A percentile compares a stretch with the other conserved stretches of the same genome.
Evolutionary conservation across 2,113 vertebrate genomes (phyloP).

Genomic region (Clarias macrocephalus): DNA sequence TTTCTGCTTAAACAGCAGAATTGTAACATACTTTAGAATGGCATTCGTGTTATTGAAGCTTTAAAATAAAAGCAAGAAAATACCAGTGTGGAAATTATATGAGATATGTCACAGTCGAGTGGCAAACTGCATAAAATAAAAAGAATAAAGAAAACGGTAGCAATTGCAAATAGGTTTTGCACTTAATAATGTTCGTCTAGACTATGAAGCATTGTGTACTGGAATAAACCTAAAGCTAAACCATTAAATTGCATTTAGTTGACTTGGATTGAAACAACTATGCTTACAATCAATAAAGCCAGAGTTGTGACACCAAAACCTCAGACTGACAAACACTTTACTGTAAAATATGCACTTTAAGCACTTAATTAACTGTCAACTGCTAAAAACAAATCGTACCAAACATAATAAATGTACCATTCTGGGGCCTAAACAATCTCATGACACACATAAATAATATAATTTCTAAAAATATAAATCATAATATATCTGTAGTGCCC

Average conservation of each 20-base stretch:
- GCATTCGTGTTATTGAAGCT: background rate
- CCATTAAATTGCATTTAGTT: background rate
- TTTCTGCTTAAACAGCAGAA: background rate
- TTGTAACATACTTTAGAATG: background rate
- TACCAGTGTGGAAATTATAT: background rate
- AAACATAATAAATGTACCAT: slow-evolving; percentile 3
- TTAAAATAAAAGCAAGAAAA: background rate
- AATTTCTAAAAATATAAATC: slow-evolving; percentile 7
- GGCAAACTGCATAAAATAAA: background rate
- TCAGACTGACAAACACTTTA: background rate
- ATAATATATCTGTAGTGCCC: background rate
- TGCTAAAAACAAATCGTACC: background rate
- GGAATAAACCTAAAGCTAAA: background rate
- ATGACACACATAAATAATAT: background rate
- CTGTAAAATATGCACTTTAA: slow-evolving; percentile 11
- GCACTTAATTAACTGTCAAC: background rate
- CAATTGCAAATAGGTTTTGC: background rate
- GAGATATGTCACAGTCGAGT: background rate
- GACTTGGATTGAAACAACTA: background rate
- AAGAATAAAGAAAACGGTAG: background rate
- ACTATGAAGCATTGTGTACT: background rate
- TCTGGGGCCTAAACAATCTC: background rate
- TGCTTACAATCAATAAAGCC: background rate
- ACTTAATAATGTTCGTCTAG: background rate
- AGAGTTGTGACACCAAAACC: background rate